phyloP scores from a whole-genome alignment of 1,140 invertebrate species.

The Trichogramma pretiosum region DNA sequence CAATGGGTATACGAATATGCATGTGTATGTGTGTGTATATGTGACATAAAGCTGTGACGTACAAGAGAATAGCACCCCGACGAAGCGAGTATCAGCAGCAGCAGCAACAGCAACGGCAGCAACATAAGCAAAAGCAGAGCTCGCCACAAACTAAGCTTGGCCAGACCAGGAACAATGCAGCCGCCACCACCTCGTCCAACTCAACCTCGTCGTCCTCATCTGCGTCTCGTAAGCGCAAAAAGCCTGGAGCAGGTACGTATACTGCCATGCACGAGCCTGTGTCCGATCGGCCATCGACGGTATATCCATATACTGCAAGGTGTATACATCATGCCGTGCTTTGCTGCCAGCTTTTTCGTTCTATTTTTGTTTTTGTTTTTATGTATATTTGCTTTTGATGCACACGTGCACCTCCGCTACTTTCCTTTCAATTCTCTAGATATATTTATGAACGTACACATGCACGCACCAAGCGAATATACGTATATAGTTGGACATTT shows the following conservation, averaged over 20 bases:
- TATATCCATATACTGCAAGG: not conserved
- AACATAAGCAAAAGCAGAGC: constrained; percentile 2
- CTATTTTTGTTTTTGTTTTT: too few species aligned
- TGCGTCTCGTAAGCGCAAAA: constrained; percentile 64
- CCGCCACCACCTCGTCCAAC: too few species aligned
- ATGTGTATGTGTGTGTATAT: constrained; percentile 7
- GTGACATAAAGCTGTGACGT: constrained; percentile 41
- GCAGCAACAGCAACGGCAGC: constrained; percentile 8
- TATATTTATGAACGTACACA: too few species aligned
- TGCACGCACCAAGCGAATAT: too few species aligned
- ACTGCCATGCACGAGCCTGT: not conserved
- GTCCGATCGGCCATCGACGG: not conserved
- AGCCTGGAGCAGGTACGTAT: constrained; percentile 58
- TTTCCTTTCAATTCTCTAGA: too few species aligned
- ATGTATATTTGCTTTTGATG: too few species aligned
- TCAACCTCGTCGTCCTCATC: too few species aligned
- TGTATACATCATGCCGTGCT: not conserved
- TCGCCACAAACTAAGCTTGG: constrained; percentile 8
- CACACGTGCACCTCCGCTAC: too few species aligned
- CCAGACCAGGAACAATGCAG: not conserved
- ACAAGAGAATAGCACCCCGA: constrained; percentile 44
- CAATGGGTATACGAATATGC: not conserved
- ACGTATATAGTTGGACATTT: too few species aligned
- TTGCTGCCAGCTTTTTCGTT: constrained; percentile 5
- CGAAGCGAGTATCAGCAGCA: constrained; percentile 31